Evolutionary conservation across 2,888 invertebrate species (phyloP), one percentile per base, ranked within the genome.

Genomic region (Trichopoda pennipes): DNA sequence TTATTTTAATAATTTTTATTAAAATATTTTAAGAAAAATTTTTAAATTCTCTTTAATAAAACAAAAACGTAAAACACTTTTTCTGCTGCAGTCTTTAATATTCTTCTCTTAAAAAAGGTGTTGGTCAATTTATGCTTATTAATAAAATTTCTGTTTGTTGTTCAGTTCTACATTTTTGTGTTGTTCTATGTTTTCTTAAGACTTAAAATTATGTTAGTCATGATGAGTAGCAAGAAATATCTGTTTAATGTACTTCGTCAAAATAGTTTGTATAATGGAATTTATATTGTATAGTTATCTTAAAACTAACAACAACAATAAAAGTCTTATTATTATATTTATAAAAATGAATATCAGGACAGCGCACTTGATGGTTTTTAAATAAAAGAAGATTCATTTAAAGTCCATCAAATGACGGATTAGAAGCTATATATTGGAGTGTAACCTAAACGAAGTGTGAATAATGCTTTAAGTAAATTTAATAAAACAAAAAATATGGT

Each of bases 361-460:
- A 58, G 47, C 69, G 69, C 76, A 55, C 47, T 55, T 69, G 35
- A 76, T 55, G 35, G 35, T 44, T 51, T 58, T 38, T 35, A 47
- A 9, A 10, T 0, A 17, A 68, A 55, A 23, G 12, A 32, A 14
- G 14, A 21, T 49, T 10, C n/a, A 23, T 51, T 44, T 68, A 47
- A 53, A 68, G 76, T 76, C 76, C 42, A 68, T 76, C 76, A 76
- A 76, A 14, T 76, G 76, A 68, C 76, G 53, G 76, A 60, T 76
- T 76, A 76, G 66, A 51, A 17, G 53, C 12, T 28, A 68, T 68
- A 6, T 28, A 60, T 60, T 68, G 51, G 66, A 64, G 74, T 44
- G 16, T 44, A n/a, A 16, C 16, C n/a, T 6, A 44, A 14, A 44
- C 1, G n/a, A 44, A 44, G 16, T 61, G 47, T 28, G 60, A 38